Evolutionary conservation across 2,888 invertebrate genomes (phyloP), one percentile per base, ranked within the genome.

Genomic region (Patella caerulea): DNA sequence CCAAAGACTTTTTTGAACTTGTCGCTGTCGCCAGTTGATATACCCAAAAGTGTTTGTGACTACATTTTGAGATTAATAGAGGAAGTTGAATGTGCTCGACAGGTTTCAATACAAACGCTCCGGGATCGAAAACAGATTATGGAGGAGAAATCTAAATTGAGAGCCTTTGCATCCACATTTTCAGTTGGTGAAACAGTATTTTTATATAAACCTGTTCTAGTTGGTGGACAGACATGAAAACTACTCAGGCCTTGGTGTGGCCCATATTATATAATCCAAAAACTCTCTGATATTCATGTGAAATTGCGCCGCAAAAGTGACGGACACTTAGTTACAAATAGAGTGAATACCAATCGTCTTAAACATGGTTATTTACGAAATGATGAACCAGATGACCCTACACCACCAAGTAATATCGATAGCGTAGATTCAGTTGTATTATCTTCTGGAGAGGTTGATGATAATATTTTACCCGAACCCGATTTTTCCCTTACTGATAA

Each of bases 291-390:
- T 59, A 59, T 59, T 15, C 59, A 59, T 59, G 59, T 59, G 17
- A 59, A 59, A 59, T 24, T 65, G 11, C 65, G 65, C 65, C n/a
- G 65, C n/a, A 65, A 65, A 65, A 19, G 19, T 65, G 65, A 65
- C 12, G 65, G 65, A 65, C 65, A 65, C 24, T n/a, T 24, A 19
- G 65, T 65, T n/a, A n/a, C 19, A 11, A 65, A 65, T 65, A 65
- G n/a, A 19, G n/a, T 65, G n/a, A n/a, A 65, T 65, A 65, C 24
- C 24, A 65, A 65, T 65, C 65, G 65, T 19, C 65, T 65, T 65
- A 65, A 65, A 24, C n/a, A 65, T 19, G n/a, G 65, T 19, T 17
- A 19, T 65, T n/a, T 65, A 19, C 65, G 65, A 65, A 34, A 34
- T 34, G 34, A 34, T 3, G 34, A 34, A 34, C 65, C 65, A 19